Evolutionary conservation across 2,797 vertebrate species (phyloP), one percentile per base, ranked within the genome.

Genomic region (Phrynocephalus vlangalii): DNA sequence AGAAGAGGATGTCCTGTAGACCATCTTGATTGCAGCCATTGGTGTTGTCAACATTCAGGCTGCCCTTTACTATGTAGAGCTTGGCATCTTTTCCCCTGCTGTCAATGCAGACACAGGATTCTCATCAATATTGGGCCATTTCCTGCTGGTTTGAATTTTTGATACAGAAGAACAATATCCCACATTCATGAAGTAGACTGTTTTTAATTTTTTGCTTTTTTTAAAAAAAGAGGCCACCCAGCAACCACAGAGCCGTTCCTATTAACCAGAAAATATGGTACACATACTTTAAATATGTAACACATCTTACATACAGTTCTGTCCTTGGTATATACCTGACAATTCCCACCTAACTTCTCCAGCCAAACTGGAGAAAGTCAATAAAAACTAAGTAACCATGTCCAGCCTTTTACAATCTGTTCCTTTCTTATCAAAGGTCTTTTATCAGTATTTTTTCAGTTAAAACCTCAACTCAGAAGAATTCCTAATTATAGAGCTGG

Each of bases 401-500:
- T 52, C 56, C 73, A 80, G 73, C 70, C 71, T 60, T 68, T 85
- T 81, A 83, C 78, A 38, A 75, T 84, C 68, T 24, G 30, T 76
- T 56, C 44, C 30, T 68, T 44, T 16, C 71, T 85, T 81, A 88
- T 88, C 83, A 85, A 30, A 81, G 48, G 70, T 75, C 83, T 81
- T 88, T 85, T 76, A 88, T 85, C 83, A 81, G 79, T n/a, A 76
- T 68, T 85, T 85, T 88, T 88, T 68, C 83, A 80, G 78, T 75
- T 85, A 85, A 85, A 88, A 84, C 83, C 48, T 76, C 70, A 50
- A n/a, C 38, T 80, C 70, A 85, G 78, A 88, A 88, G 78, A 88
- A 88, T 68, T 84, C 83, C 87, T 88, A 79, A 93, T 89, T 92
- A 83, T 82, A 93, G 86, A 88, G 60, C 83, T 83, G 18, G 72